Evolutionary conservation across 2,113 vertebrate genomes (phyloP).

Genomic region (sheep (Ovis aries)): ARS-UI_Ramb_v3.0 NC_056064.1:21051001-21051500

Average conservation of each 20-base stretch:
- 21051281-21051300: slow-evolving; percentile 33
- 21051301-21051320: slow-evolving; percentile 35
- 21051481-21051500: slow-evolving; percentile 18
- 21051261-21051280: slow-evolving; percentile 58
- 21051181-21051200: background rate
- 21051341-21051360: slow-evolving; percentile 20
- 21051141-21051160: slow-evolving; percentile 30
- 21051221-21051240: slow-evolving; percentile 55
- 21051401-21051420: background rate
- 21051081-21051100: background rate
- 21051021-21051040: background rate
- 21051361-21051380: background rate
- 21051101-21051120: background rate
- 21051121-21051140: background rate
- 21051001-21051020: slow-evolving; percentile 16
- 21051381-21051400: slow-evolving; percentile 1
- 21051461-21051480: background rate
- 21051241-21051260: slow-evolving; percentile 69
- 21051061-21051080: slow-evolving; percentile 18
- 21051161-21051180: slow-evolving; percentile 28
- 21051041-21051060: background rate
- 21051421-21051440: slow-evolving; percentile 11
- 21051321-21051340: slow-evolving; percentile 16
- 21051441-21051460: background rate
- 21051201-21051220: slow-evolving; percentile 47